A percentile compares a stretch with the other conserved stretches of the same genome.
Conservation (phyloP, 1,140 invertebrate genomes). For the Musca vetustissima region DNA sequence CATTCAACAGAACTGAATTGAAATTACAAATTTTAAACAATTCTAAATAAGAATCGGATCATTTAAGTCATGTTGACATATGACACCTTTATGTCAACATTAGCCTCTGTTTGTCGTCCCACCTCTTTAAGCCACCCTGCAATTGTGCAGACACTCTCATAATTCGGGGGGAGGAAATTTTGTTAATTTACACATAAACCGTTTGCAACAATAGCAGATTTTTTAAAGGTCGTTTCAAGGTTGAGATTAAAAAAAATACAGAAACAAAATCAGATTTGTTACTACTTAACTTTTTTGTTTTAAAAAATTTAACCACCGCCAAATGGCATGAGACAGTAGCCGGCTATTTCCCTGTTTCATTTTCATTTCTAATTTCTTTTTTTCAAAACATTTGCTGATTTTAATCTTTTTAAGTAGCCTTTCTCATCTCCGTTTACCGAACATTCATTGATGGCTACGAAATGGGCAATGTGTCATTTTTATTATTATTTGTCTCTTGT, state of each 20-base stretch:
- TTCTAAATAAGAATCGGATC: no score
- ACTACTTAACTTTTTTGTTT: constrained; percentile 15
- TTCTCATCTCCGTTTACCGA: neutral
- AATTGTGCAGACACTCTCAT: no score
- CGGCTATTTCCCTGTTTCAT: no score
- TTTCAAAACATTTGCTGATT: constrained; percentile 21
- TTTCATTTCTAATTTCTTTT: neutral
- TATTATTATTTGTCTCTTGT: neutral
- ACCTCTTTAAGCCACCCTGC: no score
- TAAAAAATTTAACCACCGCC: no score
- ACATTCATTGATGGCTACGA: no score
- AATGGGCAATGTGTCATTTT: neutral
- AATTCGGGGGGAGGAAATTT: neutral
- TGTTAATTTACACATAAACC: neutral
- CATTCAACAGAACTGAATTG: no score
- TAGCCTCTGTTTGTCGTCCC: constrained; percentile 1
- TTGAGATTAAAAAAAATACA: no score
- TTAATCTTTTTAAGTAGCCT: constrained; percentile 23
- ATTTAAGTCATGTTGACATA: constrained; percentile 9
- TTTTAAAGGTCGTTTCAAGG: neutral
- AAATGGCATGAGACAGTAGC: no score
- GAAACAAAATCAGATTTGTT: neutral
- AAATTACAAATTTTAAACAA: no score
- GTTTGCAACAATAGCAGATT: constrained; percentile 7
- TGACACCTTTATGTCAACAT: constrained; percentile 19